Evolutionary conservation across 2,113 vertebrate genomes (phyloP).

Genomic region (Dasyprocta punctata): DNA sequence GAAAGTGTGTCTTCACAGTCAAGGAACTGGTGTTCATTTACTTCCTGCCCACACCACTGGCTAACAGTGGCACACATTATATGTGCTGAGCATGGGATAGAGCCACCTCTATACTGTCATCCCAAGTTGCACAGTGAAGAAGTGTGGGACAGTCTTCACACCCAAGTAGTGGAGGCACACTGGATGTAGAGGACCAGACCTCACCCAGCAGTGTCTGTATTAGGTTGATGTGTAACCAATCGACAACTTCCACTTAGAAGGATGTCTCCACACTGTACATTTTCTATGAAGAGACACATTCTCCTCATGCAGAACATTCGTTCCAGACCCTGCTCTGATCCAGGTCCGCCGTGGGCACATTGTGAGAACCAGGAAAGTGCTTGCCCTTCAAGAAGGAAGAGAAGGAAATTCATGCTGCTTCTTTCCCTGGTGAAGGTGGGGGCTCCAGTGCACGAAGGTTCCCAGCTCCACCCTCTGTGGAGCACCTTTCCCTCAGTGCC

Average conservation of each 20-base stretch:
- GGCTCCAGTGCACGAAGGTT: accelerated
- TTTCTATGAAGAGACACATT: not conserved
- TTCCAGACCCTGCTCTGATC: not conserved
- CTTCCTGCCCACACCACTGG: not conserved
- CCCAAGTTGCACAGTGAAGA: not conserved
- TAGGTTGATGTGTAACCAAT: not conserved
- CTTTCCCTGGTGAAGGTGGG: not conserved
- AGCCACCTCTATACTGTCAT: not conserved
- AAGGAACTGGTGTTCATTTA: not conserved
- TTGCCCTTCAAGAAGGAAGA: not conserved
- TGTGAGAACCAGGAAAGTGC: not conserved
- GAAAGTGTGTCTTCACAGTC: not conserved
- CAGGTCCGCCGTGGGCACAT: accelerated
- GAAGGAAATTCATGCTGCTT: not conserved
- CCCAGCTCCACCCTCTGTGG: not conserved
- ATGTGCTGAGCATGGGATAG: too few species aligned
- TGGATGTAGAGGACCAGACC: not conserved
- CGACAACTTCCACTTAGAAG: accelerated
- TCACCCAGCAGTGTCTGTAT: accelerated
- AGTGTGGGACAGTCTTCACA: not conserved
- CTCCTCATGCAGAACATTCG: not conserved
- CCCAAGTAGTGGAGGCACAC: not conserved
- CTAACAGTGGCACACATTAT: too few species aligned
- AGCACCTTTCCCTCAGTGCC: accelerated
- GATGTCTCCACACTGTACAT: accelerated